Evolutionary conservation across 2,797 vertebrate species (phyloP).

Genomic region (Xerus rutilus): DNA sequence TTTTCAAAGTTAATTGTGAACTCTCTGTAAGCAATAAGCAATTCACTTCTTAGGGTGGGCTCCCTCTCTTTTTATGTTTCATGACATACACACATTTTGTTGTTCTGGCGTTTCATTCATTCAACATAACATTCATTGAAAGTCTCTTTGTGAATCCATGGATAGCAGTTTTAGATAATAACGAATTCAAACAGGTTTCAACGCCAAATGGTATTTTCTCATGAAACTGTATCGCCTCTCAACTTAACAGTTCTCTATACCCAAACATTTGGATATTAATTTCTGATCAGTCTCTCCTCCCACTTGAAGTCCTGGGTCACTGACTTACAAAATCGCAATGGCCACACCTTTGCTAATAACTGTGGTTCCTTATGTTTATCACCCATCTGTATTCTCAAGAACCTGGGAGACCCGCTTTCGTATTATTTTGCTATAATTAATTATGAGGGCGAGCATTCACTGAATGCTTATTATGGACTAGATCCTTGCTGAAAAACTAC

Average conservation of each 20-base stretch:
- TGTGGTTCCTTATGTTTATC: background rate
- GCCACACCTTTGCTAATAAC: background rate
- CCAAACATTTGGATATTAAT: background rate
- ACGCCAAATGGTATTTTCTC: slow-evolving; percentile 31
- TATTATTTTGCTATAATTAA: background rate
- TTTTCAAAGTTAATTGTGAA: slow-evolving; percentile 81
- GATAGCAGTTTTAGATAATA: slow-evolving; percentile 3
- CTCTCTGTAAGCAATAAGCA: slow-evolving; percentile 73
- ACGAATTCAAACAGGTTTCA: slow-evolving; percentile 14
- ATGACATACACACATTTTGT: slow-evolving; percentile 25
- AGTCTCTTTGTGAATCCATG: background rate
- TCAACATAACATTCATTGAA: slow-evolving; percentile 45
- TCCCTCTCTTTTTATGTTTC: slow-evolving; percentile 38
- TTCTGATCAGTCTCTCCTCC: background rate
- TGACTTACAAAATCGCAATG: background rate
- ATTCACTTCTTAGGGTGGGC: background rate
- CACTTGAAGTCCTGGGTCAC: background rate
- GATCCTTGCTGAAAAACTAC: background rate
- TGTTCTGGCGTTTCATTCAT: slow-evolving; percentile 48
- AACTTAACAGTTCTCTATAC: background rate
- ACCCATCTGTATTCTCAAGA: background rate
- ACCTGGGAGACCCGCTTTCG: background rate
- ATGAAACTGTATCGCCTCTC: background rate
- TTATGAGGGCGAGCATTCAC: background rate
- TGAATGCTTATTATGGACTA: background rate